phyloP scores from a whole-genome alignment of 2,113 vertebrate genomes.

The Ceyx cyanopectus region DNA sequence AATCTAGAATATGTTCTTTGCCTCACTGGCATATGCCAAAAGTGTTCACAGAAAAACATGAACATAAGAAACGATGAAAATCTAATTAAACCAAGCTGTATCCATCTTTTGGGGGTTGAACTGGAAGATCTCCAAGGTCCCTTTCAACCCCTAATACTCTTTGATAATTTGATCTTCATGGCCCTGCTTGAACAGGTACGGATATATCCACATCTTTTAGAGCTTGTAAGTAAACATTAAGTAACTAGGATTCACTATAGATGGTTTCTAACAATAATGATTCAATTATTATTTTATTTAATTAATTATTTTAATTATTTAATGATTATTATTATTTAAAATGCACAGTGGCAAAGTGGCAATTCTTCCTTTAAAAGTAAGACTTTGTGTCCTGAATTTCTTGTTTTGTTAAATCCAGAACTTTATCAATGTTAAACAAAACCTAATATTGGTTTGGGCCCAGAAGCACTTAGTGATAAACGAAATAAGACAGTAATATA shows the following conservation, averaged over 20 bases:
- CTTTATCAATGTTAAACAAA: constrained; percentile 15
- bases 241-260: background rate
- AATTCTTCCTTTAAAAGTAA: constrained; percentile 33
- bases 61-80: background rate
- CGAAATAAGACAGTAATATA: constrained; percentile 30
- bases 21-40: background rate
- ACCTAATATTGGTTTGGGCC: background rate
- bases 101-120: background rate
- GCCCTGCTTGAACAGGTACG: too few relatives aligned
- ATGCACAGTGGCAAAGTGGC: background rate
- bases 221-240: background rate
- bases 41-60: background rate
- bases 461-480: background rate
- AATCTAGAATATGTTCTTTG: background rate
- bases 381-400: constrained; percentile 32
- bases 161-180: too few relatives aligned
- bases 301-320: too few relatives aligned
- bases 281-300: too few relatives aligned
- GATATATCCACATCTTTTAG: background rate
- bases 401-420: constrained; percentile 44
- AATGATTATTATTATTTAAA: constrained; percentile 53
- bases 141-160: too few relatives aligned
- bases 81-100: background rate
- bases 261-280: background rate
- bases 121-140: too few relatives aligned